Base-by-base conservation (phyloP, 2,113 vertebrate species). In the Cyanoderma ruficeps region DNA sequence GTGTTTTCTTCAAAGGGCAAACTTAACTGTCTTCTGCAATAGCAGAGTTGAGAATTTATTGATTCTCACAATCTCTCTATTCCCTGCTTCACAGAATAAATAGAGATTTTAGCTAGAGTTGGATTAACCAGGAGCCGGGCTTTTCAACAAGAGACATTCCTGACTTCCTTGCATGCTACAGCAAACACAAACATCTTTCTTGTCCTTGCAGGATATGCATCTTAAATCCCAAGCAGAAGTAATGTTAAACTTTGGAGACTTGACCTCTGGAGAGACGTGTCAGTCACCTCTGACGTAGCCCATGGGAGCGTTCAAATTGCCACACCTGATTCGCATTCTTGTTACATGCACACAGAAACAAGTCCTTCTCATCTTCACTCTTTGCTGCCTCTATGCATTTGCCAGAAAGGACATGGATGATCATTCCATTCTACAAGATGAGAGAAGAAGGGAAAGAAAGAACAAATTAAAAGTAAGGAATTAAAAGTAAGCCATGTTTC, bases 301-400 rank as follows among this genome's bases (percentile, higher is more conserved):
- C 70, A 46, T 91, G 92, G 55, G 98, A 93, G 7, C 71, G 96
- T 77, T 98, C 98, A 70, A 99, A 99, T 60, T 69, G 97, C 99
- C 99, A 99, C 77, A 98, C 94, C 92, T 99, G 98, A 68, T 97
- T 96, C 59, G 94, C 93, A 27, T 98, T 98, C 56, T 97, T 97
- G 81, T 97, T 97, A 91, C 99, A 99, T 4, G 83, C 91, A 12
- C 30, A 87, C 80, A 99, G 96, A 80, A 96, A 42, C 77, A 99
- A 93, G 39, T 96, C 83, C 74, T 96, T 98, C 65, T 76, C 92
- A 42, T 84, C 96, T 80, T 95, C 97, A 14, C 93, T 97, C 61
- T 92, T 96, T 20, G 93, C 87, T 46, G 98, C 98, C 92, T 99
- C 98, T 88, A 99, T 94, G 97, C 99, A 99, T 90, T 98, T 98